Evolutionary conservation across 2,113 vertebrate species (phyloP).

Genomic region (Crotalus helleri): DNA sequence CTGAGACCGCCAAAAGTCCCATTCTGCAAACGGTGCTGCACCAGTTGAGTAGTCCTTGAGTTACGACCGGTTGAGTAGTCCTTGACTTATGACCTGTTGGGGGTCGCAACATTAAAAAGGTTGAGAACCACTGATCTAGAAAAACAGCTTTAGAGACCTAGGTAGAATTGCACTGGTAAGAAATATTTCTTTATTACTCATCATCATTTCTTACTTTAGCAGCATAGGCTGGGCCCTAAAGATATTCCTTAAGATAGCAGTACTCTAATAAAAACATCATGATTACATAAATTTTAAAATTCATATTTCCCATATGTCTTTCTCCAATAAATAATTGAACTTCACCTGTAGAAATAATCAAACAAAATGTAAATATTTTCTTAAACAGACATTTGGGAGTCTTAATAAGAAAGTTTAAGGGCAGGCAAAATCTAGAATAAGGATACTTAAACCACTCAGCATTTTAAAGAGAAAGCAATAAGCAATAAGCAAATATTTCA

Average conservation of each 20-base stretch:
- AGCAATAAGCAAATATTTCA: not conserved
- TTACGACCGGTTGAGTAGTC: too few species aligned
- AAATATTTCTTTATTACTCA: not conserved
- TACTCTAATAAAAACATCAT: not conserved
- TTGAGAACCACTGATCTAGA: not conserved
- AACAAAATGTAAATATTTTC: not conserved
- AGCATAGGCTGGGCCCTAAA: not conserved
- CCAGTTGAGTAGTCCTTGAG: too few species aligned
- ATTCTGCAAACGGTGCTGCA: too few species aligned
- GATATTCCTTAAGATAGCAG: not conserved
- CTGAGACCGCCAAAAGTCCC: too few species aligned
- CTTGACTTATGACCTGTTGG: too few species aligned
- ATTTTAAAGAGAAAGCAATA: not conserved
- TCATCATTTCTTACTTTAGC: not conserved
- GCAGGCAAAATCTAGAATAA: not conserved
- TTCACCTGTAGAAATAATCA: not conserved
- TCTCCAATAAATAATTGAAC: not conserved
- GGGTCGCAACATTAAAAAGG: too few species aligned
- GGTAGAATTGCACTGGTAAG: not conserved
- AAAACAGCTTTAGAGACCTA: not conserved
- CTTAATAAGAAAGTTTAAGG: not conserved
- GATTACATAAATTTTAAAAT: not conserved
- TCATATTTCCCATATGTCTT: not conserved
- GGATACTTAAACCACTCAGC: not conserved
- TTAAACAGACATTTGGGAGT: not conserved